Percentiles rank a stretch among this genome's conserved stretches.
These are phyloP conservation scores for Palaemon carinicauda DNA, from an alignment of 1,140 invertebrate species.

Conservation along the genomic window DNA sequence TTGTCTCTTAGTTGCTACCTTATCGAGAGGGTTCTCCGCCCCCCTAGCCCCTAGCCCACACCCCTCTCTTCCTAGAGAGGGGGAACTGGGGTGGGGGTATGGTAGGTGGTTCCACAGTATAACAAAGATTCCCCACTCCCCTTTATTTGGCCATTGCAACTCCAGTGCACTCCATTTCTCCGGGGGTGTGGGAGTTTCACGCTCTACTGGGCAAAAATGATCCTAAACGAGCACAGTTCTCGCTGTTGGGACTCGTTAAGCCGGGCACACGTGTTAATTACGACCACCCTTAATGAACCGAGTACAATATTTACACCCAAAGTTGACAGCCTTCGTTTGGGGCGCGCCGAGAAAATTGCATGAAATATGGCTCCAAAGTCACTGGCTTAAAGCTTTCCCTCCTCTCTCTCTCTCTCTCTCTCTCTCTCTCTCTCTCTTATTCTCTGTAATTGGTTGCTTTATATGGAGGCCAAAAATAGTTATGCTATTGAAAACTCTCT, in stretches of 20 bases:
- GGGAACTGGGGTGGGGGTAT: no score
- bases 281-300: slow-evolving; percentile 57
- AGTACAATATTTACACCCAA: slow-evolving; percentile 57
- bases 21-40: background rate
- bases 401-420: slow-evolving; percentile 33
- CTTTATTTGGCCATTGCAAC: slow-evolving; percentile 56
- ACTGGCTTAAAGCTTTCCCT: background rate
- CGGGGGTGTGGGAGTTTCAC: slow-evolving; percentile 54
- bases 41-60: background rate
- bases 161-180: slow-evolving; percentile 42
- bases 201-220: slow-evolving; percentile 54
- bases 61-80: background rate
- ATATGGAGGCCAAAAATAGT: no score
- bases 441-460: no score
- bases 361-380: slow-evolving; percentile 45
- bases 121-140: slow-evolving; percentile 43
- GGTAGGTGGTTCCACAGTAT: background rate
- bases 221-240: slow-evolving; percentile 56
- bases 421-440: no score
- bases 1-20: background rate
- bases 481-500: no score
- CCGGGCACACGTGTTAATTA: slow-evolving; percentile 56
- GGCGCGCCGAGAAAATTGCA: slow-evolving; percentile 43
- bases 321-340: slow-evolving; percentile 55
- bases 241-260: slow-evolving; percentile 57